phyloP scores from a whole-genome alignment of 2,888 invertebrate species.

The Orthosia cruda region DNA sequence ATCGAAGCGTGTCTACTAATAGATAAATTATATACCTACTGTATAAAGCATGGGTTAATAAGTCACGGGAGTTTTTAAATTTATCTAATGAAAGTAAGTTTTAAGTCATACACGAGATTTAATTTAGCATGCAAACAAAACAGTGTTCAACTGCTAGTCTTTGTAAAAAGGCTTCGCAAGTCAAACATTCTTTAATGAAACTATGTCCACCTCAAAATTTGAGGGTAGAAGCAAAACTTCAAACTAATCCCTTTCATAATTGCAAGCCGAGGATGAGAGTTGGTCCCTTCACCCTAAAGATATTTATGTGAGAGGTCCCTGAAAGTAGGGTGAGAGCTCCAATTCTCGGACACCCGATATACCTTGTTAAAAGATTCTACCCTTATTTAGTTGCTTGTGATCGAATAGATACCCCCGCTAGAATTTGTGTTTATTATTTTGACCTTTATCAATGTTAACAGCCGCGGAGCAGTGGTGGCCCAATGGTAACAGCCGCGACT shows the following conservation, averaged over 20 bases:
- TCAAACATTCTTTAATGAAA: conserved; percentile 28
- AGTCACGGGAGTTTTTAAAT: too few species aligned
- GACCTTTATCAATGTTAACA: not conserved
- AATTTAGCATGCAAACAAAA: not conserved
- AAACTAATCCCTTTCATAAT: conserved; percentile 41
- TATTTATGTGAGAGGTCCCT: conserved; percentile 44
- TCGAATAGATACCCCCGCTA: conserved; percentile 11
- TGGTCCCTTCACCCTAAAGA: conserved; percentile 28
- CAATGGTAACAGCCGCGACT: too few species aligned
- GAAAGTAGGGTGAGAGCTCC: conserved; percentile 40
- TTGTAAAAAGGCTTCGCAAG: not conserved
- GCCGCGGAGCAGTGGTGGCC: too few species aligned
- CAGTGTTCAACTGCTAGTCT: not conserved
- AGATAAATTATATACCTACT: too few species aligned
- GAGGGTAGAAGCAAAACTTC: conserved; percentile 16
- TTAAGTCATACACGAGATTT: too few species aligned
- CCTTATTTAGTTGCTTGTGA: conserved; percentile 34
- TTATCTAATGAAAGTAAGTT: too few species aligned
- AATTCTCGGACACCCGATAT: conserved; percentile 51
- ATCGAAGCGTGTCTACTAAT: too few species aligned
- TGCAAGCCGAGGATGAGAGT: conserved; percentile 38
- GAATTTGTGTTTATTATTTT: conserved; percentile 4
- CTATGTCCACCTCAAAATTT: conserved; percentile 43
- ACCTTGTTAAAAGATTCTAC: conserved; percentile 48
- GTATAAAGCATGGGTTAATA: too few species aligned